A percentile compares a stretch with the other conserved stretches of the same genome.
Conservation (phyloP, 2,797 vertebrate genomes). For the Okamejei kenojei region DNA sequence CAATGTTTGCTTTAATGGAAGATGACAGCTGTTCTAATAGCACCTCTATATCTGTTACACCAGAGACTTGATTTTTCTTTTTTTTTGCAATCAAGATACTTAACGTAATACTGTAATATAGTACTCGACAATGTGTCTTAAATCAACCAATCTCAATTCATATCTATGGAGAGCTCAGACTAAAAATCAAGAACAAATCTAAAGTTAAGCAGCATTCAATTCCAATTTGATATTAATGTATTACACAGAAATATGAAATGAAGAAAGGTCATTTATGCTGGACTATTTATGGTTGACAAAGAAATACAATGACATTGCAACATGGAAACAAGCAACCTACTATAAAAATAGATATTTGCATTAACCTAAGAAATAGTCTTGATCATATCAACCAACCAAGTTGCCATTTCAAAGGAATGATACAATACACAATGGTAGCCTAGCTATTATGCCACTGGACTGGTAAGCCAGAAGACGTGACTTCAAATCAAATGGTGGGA, state of each 20-base stretch:
- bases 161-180: not conserved
- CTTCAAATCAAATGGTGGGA: no score
- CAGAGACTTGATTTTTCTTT: not conserved
- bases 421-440: no score
- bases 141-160: conserved; percentile 6
- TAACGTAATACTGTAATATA: not conserved
- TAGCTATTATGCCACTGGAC: no score
- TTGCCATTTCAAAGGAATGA: not conserved
- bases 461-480: no score
- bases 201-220: not conserved
- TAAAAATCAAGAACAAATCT: not conserved
- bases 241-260: not conserved
- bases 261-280: not conserved
- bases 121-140: not conserved
- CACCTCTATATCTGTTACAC: not conserved
- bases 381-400: not conserved
- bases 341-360: not conserved
- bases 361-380: not conserved
- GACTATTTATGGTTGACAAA: not conserved
- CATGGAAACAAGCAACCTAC: not conserved
- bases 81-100: not conserved
- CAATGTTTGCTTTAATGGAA: not conserved
- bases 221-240: not conserved
- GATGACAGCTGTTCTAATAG: not conserved
- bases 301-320: not conserved